Percentiles rank a stretch among this genome's conserved stretches.
Evolutionary conservation across 1,140 invertebrate genomes (phyloP).

Genomic region (Bradysia coprophila): DNA sequence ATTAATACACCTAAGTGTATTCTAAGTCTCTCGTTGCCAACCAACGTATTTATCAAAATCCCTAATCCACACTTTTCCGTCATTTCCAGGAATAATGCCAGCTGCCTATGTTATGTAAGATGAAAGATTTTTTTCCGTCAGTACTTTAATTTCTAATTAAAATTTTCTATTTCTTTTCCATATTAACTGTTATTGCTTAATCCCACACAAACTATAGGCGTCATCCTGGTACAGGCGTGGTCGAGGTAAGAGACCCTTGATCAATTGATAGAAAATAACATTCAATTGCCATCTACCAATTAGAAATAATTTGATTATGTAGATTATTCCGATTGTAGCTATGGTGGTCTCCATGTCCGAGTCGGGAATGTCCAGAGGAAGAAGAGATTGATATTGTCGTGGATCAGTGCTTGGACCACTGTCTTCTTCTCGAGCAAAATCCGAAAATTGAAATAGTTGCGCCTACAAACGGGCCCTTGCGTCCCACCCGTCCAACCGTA

Average conservation of each 20-base stretch:
- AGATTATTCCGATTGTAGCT: conserved; percentile 27
- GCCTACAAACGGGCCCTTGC: conserved; percentile 8
- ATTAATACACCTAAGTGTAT: too few species aligned
- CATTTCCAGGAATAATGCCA: conserved; percentile 46
- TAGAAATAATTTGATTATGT: conserved; percentile 1
- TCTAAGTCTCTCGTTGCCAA: too few species aligned
- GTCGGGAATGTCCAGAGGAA: conserved; percentile 49
- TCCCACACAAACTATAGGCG: too few species aligned
- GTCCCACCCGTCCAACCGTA: conserved; percentile 3
- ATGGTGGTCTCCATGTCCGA: conserved; percentile 61
- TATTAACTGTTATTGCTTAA: too few species aligned
- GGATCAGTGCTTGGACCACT: conserved; percentile 47
- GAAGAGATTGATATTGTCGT: conserved; percentile 49
- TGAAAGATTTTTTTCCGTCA: too few species aligned
- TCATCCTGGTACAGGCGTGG: conserved; percentile 41
- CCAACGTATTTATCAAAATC: too few species aligned
- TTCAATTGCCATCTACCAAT: background rate
- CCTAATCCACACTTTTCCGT: too few species aligned
- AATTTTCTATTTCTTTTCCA: too few species aligned
- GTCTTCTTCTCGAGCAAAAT: conserved; percentile 28
- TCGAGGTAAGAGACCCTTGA: conserved; percentile 31
- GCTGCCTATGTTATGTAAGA: conserved; percentile 52
- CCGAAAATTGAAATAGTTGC: conserved; percentile 18
- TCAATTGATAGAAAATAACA: background rate
- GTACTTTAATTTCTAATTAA: too few species aligned